Evolutionary conservation across 2,888 invertebrate species (phyloP), one percentile per base, ranked within the genome.

Genomic region (Esperia sulphurella): DNA sequence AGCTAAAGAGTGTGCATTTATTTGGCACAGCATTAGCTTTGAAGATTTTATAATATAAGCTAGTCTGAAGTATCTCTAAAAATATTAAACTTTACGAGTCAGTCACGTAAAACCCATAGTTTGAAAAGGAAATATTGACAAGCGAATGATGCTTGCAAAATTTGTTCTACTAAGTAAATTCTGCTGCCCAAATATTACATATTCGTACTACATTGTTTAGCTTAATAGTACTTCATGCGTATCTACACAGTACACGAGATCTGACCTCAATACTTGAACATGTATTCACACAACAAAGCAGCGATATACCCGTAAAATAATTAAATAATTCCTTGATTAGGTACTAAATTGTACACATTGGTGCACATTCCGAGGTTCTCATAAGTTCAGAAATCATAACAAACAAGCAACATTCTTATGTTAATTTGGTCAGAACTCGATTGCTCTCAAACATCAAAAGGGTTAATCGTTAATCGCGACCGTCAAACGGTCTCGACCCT

Each of bases 251-350:
- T 68, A 68, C 71, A 71, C 60, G 66, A 74, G 77, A 78, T 76
- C 59, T 81, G 84, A 82, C 84, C 84, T 77, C 79, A 81, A 81
- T 83, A 65, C 70, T 66, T 63, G 66, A 68, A 75, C 74, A 74
- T 75, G 69, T 79, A 81, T 80, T 75, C 72, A 73, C 69, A 73
- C 65, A 63, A 60, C 65, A 63, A 64, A 62, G 63, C 65, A 49
- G 31, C 31, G 65, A 64, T 61, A 63, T 64, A 67, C 68, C 68
- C 64, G 71, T 63, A 67, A 66, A 61, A 68, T 60, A 52, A 54
- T 67, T 68, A 54, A 64, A 62, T 60, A 59, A 67, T 70, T 65
- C 62, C 57, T 58, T 64, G 59, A 69, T 66, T 63, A 63, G 54
- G 64, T 59, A 61, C 1, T 8, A 8, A 7, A 7, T 3, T 31